Evolutionary conservation across 2,113 vertebrate genomes (phyloP), one percentile per base, ranked within the genome.

Genomic region (Euleptes europaea): DNA sequence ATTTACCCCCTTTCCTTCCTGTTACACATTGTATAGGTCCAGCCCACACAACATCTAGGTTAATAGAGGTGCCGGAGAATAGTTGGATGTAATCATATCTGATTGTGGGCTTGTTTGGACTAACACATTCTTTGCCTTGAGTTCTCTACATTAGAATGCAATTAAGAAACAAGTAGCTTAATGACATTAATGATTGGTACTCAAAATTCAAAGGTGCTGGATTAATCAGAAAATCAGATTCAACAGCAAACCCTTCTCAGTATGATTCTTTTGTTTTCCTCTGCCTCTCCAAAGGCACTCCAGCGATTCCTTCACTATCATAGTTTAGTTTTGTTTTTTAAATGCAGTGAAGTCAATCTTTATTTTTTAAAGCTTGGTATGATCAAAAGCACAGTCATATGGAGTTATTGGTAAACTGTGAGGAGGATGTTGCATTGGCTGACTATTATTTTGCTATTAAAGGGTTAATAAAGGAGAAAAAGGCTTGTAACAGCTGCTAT

Each of bases 91-190:
- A 94, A 86, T 81, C 78, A 88, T 72, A 78, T 91, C 93, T 93
- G 84, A 91, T 92, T 94, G 89, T 82, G 72, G 15, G 1, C 86
- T 95, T 94, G 80, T 89, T 54, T 21, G 63, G 38, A 4, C 54
- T 90, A 26, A 42, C 88, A 80, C 40, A 1, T 1, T 57, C 89
- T 91, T 88, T 91, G n/a, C 74, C 75, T 78, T 87, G 26, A 88
- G 80, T 89, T 84, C 77, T 75, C 79, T 84, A 28, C 78, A 89
- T 60, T 89, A 88, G 84, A 92, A 94, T 88, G 87, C 66, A 95
- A 89, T 94, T 94, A 94, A 92, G 85, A 89, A 94, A 95, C 65
- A 93, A 96, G 87, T 88, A 91, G 19, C 83, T 88, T 94, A 94
- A 94, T 94, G 83, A 80, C 3, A 80, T 91, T 94, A 94, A 92